Percentiles rank a stretch among this genome's conserved stretches.
Evolutionary conservation across 2,797 vertebrate species (phyloP).

Genomic region (Rhyacichthys aspro): DNA sequence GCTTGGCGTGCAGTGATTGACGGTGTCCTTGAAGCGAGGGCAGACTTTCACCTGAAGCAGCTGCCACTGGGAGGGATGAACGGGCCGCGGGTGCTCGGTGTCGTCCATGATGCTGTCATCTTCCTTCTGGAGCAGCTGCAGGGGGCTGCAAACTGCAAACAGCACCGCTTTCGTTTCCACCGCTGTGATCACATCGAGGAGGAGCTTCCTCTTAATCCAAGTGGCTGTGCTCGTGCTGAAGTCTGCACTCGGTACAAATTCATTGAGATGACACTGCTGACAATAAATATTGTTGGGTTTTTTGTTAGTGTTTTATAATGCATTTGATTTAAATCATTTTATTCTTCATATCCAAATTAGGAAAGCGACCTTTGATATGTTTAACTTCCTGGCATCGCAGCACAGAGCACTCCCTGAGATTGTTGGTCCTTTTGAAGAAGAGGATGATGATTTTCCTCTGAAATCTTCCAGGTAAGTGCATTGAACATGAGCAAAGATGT

Average conservation of each 20-base stretch:
- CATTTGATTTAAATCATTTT: not conserved
- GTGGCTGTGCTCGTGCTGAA: conserved; percentile 87
- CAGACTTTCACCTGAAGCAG: conserved; percentile 85
- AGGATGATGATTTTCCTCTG: conserved; percentile 91
- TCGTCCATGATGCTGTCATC: conserved; percentile 89
- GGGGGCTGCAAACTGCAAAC: conserved; percentile 84
- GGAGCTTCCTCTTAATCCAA: conserved; percentile 88
- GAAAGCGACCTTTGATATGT: conserved; percentile 94
- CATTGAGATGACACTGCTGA: too few species aligned
- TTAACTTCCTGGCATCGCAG: conserved; percentile 93
- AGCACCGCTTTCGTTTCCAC: conserved; percentile 90
- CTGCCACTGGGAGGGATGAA: conserved; percentile 85
- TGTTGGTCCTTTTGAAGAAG: conserved; percentile 84
- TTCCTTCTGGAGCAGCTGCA: conserved; percentile 92
- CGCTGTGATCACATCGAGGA: conserved; percentile 86
- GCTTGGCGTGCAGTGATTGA: conserved; percentile 90
- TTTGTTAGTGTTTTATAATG: not conserved
- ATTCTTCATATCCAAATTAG: conserved; percentile 55
- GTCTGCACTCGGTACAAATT: conserved; percentile 82
- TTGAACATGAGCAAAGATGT: not conserved
- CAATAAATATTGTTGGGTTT: not conserved
- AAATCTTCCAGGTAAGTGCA: conserved; percentile 86
- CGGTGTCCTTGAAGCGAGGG: conserved; percentile 88
- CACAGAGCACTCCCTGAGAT: conserved; percentile 87
- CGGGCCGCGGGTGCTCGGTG: conserved; percentile 86